Percentiles rank a stretch among this genome's conserved stretches.
phyloP scores from a whole-genome alignment of 2,888 invertebrate genomes.

The Chironomus tentans region DNA sequence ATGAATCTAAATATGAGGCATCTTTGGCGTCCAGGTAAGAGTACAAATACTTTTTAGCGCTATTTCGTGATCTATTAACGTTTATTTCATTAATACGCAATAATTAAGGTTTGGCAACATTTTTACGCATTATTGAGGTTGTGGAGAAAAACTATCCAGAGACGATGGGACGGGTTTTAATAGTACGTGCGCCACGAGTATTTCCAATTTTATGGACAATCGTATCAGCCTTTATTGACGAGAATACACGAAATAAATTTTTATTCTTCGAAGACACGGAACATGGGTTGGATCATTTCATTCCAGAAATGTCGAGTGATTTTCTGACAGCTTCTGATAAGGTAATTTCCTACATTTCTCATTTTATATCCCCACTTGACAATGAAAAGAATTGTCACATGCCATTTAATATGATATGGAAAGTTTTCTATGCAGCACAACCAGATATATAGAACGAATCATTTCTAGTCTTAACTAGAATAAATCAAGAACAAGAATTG shows the following conservation, averaged over 20 bases:
- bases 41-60: neutral
- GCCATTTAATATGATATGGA: neutral
- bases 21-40: constrained; percentile 72
- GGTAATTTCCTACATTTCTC: constrained; percentile 44
- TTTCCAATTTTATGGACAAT: constrained; percentile 95
- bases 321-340: constrained; percentile 85
- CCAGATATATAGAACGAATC: no score
- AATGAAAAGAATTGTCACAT: neutral
- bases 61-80: neutral
- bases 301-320: constrained; percentile 75
- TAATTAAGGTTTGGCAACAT: constrained; percentile 54
- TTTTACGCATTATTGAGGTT: constrained; percentile 62
- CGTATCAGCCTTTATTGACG: constrained; percentile 90
- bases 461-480: no score
- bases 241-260: constrained; percentile 85
- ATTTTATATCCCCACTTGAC: neutral
- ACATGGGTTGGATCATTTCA: constrained; percentile 79
- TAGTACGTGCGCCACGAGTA: constrained; percentile 84
- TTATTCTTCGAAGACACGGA: constrained; percentile 86
- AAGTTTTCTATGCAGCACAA: no score
- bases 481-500: no score
- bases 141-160: constrained; percentile 93
- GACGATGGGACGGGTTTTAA: constrained; percentile 83
- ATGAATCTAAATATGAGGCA: constrained; percentile 94
- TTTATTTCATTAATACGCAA: neutral